Evolutionary conservation across 35 echinoderm and acorn worm genomes (phyloP).

Genomic region (Apostichopus parvimensis): DNA sequence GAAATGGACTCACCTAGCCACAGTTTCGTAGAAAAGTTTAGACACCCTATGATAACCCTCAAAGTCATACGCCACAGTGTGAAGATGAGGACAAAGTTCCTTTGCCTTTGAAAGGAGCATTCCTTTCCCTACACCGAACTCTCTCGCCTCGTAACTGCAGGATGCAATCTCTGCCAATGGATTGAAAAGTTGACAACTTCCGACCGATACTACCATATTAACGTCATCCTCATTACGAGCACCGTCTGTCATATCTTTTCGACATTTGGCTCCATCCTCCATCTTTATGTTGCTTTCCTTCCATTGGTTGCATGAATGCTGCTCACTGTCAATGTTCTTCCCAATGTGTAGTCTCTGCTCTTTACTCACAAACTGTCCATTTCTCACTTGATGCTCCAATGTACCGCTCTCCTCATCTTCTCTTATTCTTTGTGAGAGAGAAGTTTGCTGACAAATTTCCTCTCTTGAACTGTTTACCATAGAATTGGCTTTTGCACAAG

Average conservation of each 20-base stretch:
- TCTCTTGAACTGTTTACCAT: background rate
- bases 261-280: background rate
- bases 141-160: constrained; percentile 93
- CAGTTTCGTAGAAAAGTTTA: constrained; percentile 1
- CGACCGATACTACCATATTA: background rate
- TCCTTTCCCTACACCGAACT: constrained; percentile 83
- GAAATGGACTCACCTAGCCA: constrained; percentile 1
- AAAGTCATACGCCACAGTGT: constrained; percentile 38
- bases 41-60: constrained; percentile 13
- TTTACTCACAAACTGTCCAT: background rate
- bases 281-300: background rate
- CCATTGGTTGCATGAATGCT: background rate
- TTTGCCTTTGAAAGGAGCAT: constrained; percentile 73
- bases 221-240: background rate
- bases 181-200: constrained; percentile 32
- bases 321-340: background rate
- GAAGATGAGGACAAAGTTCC: background rate
- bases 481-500: background rate
- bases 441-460: background rate
- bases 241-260: background rate
- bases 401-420: background rate
- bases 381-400: background rate
- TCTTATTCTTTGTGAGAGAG: background rate
- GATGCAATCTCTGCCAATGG: constrained; percentile 93
- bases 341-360: background rate